Percentiles rank a stretch among this genome's conserved stretches.
Evolutionary conservation across 2,113 vertebrate genomes (phyloP).

Genomic region (Saccopteryx leptura): DNA sequence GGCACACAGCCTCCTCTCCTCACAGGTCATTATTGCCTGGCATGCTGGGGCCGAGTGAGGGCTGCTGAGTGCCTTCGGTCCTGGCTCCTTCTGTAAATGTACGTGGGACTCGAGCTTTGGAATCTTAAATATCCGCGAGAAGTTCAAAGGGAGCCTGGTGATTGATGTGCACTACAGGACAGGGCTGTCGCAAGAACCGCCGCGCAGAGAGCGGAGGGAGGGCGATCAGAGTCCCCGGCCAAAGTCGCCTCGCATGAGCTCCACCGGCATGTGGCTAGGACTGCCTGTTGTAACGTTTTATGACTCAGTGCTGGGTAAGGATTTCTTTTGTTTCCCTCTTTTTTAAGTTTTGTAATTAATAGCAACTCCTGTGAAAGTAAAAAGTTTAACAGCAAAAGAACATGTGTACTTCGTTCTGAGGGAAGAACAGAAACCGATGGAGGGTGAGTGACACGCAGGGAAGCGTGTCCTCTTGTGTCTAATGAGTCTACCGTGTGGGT

Average conservation of each 20-base stretch:
- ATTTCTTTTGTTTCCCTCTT: neutral
- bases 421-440: neutral
- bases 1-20: constrained; percentile 87
- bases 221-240: constrained; percentile 46
- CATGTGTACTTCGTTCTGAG: constrained; percentile 24
- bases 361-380: constrained; percentile 57
- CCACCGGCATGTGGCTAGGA: neutral
- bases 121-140: constrained; percentile 78
- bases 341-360: constrained; percentile 59
- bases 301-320: neutral
- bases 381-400: constrained; percentile 63
- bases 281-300: neutral
- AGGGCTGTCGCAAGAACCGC: constrained; percentile 47
- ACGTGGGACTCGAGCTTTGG: constrained; percentile 67
- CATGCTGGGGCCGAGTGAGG: constrained; percentile 86
- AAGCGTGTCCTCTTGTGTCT: constrained; percentile 3
- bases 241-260: neutral
- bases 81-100: constrained; percentile 74
- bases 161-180: constrained; percentile 79
- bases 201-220: constrained; percentile 60
- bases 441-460: constrained; percentile 25
- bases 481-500: constrained; percentile 33
- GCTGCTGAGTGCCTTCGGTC: constrained; percentile 59
- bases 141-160: constrained; percentile 65
- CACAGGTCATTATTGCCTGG: constrained; percentile 93